A percentile compares a stretch with the other conserved stretches of the same genome.
Evolutionary conservation across 1,140 invertebrate genomes (phyloP).

Genomic region (Colletes gigas): DNA sequence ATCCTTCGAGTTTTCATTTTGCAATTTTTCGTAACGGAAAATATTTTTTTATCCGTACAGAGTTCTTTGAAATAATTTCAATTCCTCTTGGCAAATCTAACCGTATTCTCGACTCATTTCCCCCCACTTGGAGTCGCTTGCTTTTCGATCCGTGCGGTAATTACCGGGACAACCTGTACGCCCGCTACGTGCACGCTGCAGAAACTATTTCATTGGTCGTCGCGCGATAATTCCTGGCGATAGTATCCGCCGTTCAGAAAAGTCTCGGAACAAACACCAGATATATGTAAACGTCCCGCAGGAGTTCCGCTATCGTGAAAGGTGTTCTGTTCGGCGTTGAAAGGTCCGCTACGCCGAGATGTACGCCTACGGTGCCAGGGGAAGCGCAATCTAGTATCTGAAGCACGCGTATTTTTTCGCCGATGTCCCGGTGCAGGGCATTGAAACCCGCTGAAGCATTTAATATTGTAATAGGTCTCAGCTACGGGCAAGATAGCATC

Average conservation of each 20-base stretch:
- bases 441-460: slow-evolving; percentile 52
- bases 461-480: slow-evolving; percentile 55
- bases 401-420: slow-evolving; percentile 23
- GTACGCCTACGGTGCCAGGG: background rate
- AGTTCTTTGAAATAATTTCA: too few species aligned
- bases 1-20: too few species aligned
- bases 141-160: too few species aligned
- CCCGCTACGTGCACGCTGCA: too few species aligned
- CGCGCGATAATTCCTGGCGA: background rate
- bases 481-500: slow-evolving; percentile 53
- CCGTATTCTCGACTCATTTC: too few species aligned
- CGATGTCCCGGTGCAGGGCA: background rate
- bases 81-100: too few species aligned
- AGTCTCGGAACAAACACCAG: slow-evolving; percentile 2
- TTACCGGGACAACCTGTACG: too few species aligned
- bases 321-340: background rate
- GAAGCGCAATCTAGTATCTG: slow-evolving; percentile 48
- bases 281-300: background rate
- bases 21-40: too few species aligned
- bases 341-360: background rate
- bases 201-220: background rate
- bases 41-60: too few species aligned
- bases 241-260: background rate
- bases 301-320: slow-evolving; percentile 8
- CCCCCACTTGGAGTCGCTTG: too few species aligned